A percentile compares a stretch with the other conserved stretches of the same genome.
phyloP scores from a whole-genome alignment of 2,888 invertebrate genomes.

The Torymus texanus region DNA sequence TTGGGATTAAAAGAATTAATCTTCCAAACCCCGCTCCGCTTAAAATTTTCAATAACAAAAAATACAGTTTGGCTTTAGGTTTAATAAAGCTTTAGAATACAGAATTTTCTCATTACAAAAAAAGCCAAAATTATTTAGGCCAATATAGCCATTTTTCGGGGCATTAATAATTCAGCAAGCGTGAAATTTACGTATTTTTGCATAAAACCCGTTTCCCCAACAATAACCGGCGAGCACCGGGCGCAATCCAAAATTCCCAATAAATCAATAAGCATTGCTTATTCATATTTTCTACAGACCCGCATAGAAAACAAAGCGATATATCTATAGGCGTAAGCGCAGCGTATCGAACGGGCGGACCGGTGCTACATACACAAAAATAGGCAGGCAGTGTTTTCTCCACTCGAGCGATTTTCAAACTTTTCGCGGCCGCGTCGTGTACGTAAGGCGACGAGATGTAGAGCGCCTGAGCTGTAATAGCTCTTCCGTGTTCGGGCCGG shows the following conservation, averaged over 20 bases:
- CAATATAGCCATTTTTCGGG: background rate
- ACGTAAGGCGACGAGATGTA: background rate
- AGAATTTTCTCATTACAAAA: no score
- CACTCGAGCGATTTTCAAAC: constrained; percentile 27
- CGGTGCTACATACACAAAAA: background rate
- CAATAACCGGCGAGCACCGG: background rate
- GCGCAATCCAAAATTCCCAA: constrained; percentile 1
- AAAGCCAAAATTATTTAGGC: constrained; percentile 6
- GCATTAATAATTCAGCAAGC: constrained; percentile 37
- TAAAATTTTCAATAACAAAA: no score
- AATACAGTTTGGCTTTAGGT: no score
- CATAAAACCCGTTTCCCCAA: constrained; percentile 12
- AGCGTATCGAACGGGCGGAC: constrained; percentile 6
- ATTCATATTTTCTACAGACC: constrained; percentile 21
- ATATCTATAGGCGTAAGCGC: no score
- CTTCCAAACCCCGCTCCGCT: no score
- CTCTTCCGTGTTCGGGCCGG: constrained; percentile 60
- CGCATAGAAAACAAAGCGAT: no score
- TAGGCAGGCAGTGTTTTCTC: background rate
- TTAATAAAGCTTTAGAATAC: no score
- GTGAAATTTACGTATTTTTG: constrained; percentile 28
- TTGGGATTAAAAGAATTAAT: no score
- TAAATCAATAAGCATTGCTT: constrained; percentile 36
- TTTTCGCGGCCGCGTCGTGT: background rate
- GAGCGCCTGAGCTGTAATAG: constrained; percentile 57